Base-by-base conservation (phyloP, 2,113 vertebrate genomes). In the Cryptotis parvus region DNA sequence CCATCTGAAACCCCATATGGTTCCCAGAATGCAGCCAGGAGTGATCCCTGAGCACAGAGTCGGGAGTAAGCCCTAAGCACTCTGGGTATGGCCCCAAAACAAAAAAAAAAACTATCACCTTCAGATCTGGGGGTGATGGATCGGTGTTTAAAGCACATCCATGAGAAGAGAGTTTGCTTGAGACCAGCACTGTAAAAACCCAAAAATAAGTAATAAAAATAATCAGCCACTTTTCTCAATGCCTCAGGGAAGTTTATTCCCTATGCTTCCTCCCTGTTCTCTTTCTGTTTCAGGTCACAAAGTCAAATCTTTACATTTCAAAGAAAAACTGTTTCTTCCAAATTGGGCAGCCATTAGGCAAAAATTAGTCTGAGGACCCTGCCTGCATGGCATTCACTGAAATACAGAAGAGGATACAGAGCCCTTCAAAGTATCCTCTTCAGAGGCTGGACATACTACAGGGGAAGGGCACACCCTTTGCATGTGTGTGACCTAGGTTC, bases 161-260 rank as follows among this genome's bases (percentile, higher is more conserved):
- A 58, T 24, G 55, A 24, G 55, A 58, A 22, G 18, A 58, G 55
- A 24, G 22, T 24, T 58, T 24, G 20, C 18, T 22, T 24, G 18
- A 58, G 2, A 58, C 55, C 18, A 6, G 18, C 22, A 22, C 55
- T 58, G 20, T 4, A 58, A 58, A 58, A 55, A 55, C 18, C 10
- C 24, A 24, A 58, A 58, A 58, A 24, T 58, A 58, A 58, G 55
- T 49, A 49, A 49, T 49, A 12, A 91, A 92, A 90, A 96, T 41
- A 77, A 86, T 69, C 89, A 65, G 14, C 68, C 52, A 33, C 24
- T 84, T 33, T 74, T 43, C 61, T 63, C 52, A 4, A 20, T 27
- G 81, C 87, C 85, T 91, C 61, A 27, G 84, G 84, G 91, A 78
- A 66, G 65, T 73, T 93, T 80, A 66, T 72, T 74, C 75, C 88